phyloP scores from a whole-genome alignment of 2,113 vertebrate species.

The Eulemur macaco region DNA sequence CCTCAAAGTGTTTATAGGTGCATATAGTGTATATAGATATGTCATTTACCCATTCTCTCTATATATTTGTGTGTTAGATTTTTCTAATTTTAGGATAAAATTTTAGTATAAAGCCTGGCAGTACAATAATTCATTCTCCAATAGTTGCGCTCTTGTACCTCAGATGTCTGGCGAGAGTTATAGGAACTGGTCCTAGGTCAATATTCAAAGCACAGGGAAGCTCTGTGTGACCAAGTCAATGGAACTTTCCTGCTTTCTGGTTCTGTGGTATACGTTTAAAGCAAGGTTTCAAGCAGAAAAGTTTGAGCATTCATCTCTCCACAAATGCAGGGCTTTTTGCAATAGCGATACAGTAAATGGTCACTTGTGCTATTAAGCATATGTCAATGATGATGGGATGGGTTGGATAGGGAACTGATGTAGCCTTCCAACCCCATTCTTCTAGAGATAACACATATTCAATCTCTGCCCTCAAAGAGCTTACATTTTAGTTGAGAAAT shows the following conservation, averaged over 20 bases:
- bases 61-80: neutral
- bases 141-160: conserved; percentile 9
- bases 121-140: conserved; percentile 33
- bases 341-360: neutral
- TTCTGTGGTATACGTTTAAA: conserved; percentile 46
- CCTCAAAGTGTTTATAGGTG: neutral
- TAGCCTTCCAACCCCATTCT: neutral
- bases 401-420: neutral
- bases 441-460: neutral
- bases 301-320: neutral
- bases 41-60: conserved; percentile 9
- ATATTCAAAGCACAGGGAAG: conserved; percentile 69
- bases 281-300: conserved; percentile 45
- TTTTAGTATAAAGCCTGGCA: conserved; percentile 35
- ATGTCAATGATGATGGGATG: neutral
- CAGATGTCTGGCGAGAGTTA: conserved; percentile 56
- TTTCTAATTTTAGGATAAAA: conserved; percentile 38
- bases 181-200: conserved; percentile 68
- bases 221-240: conserved; percentile 57
- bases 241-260: conserved; percentile 57
- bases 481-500: conserved; percentile 33
- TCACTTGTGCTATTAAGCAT: neutral
- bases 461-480: neutral
- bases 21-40: neutral
- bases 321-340: neutral